Base-by-base conservation (phyloP, 2,113 vertebrate genomes). In the Zosterops pallidus region DNA sequence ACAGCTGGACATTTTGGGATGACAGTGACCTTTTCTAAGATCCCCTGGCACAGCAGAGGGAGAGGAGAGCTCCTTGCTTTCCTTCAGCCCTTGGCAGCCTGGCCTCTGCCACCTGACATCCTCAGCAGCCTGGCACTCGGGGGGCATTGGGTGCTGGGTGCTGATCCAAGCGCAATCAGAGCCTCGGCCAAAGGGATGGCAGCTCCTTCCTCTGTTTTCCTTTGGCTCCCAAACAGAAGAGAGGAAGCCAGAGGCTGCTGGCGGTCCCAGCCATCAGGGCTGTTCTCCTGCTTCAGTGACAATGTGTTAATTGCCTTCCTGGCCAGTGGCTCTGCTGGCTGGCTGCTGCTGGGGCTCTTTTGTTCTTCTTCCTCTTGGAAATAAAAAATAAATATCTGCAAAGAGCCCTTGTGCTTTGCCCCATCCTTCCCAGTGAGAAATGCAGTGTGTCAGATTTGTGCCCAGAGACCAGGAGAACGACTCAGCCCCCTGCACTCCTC, bases 221-320 rank as follows among this genome's bases (percentile, higher is more conserved):
- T 93, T 92, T 62, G 83, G 56, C 81, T 89, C 33, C 17, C 44
- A 31, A 77, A 62, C 28, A n/a, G 12, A 49, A 59, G 24, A 31
- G 72, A 65, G 60, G 72, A 24, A 81, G 35, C 59, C 6, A 12
- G 75, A 76, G 41, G 63, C 80, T 74, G 79, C 75, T 85, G 47
- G 74, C 33, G 0, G 18, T 60, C 42, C 28, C 52, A n/a, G 62
- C 65, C 55, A 8, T 65, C 56, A n/a, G 25, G 50, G 55, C 50
- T 83, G 24, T 52, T 86, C 67, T 79, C 47, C 67, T 82, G 62
- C 76, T 86, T 77, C 85, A 21, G 3, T 72, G 89, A 81, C 92
- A 49, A 52, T 57, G 93, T 94, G 84, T 35, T 94, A 75, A 79
- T 75, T 87, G 74, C 74, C 47, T 50, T 68, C 89, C 86, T 81